Conservation (phyloP, 1,140 invertebrate genomes). For the Halesus radiatus region DNA sequence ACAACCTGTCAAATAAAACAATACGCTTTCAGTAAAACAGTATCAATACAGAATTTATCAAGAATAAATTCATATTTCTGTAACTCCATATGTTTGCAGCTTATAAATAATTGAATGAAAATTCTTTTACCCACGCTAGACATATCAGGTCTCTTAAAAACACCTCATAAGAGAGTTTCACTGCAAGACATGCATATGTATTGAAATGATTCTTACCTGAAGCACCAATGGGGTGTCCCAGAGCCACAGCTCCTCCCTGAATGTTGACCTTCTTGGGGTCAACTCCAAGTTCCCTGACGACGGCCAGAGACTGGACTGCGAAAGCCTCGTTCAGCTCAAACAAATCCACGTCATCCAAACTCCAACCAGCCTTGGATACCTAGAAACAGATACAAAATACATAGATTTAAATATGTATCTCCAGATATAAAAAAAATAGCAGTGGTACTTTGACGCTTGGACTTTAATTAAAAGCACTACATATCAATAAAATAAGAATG, state of each 20-base stretch:
- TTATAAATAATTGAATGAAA: too few species aligned
- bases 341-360: slow-evolving; percentile 86
- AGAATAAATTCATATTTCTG: too few species aligned
- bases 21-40: too few species aligned
- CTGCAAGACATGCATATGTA: too few species aligned
- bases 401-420: background rate
- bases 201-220: slow-evolving; percentile 74
- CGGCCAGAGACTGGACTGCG: slow-evolving; percentile 81
- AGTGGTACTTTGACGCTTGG: too few species aligned
- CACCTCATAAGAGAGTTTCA: too few species aligned
- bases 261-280: slow-evolving; percentile 84
- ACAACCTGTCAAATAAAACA: slow-evolving; percentile 43
- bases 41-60: too few species aligned
- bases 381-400: slow-evolving; percentile 60
- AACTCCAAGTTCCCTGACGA: slow-evolving; percentile 76
- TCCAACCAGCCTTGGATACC: slow-evolving; percentile 85
- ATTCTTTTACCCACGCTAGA: too few species aligned
- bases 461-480: too few species aligned
- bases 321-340: slow-evolving; percentile 93
- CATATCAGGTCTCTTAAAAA: too few species aligned
- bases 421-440: background rate
- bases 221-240: slow-evolving; percentile 93
- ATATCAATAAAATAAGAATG: too few species aligned
- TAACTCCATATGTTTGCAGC: too few species aligned
- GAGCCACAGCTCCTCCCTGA: slow-evolving; percentile 88